A percentile compares a stretch with the other conserved stretches of the same genome.
Conservation (phyloP, 1,140 invertebrate species). For the Eriocheir sinensis region DNA sequence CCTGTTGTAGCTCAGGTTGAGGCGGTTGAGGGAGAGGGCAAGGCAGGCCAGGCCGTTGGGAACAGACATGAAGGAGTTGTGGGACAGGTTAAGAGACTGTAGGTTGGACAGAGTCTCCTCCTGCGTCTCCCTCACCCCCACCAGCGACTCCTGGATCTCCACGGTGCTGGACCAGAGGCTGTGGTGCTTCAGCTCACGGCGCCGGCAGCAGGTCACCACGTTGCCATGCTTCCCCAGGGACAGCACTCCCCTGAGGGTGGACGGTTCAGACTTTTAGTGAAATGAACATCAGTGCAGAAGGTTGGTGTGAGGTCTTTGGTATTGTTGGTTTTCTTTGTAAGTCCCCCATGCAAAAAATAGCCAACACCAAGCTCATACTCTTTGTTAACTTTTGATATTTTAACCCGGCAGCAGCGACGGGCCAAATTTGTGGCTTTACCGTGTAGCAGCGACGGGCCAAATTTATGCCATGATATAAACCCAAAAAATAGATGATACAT, state of each 20-base stretch:
- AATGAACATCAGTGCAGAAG: neutral
- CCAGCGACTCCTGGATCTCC: constrained; percentile 82
- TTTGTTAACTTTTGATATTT: no score
- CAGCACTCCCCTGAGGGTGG: constrained; percentile 57
- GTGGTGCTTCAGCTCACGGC: constrained; percentile 85
- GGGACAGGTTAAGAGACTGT: constrained; percentile 91
- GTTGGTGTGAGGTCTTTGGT: no score
- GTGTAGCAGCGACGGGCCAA: no score
- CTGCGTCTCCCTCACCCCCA: constrained; percentile 67
- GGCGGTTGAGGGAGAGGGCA: constrained; percentile 90
- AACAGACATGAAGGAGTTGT: constrained; percentile 94
- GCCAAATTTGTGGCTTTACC: no score
- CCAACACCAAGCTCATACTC: no score
- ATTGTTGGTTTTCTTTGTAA: no score
- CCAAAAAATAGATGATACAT: no score
- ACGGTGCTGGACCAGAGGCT: constrained; percentile 88
- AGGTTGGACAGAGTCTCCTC: constrained; percentile 84
- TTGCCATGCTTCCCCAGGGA: constrained; percentile 78
- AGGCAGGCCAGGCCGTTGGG: constrained; percentile 94
- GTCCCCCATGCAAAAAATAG: no score
- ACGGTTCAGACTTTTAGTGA: neutral
- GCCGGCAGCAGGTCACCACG: constrained; percentile 78
- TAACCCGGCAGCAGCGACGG: no score
- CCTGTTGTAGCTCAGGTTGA: constrained; percentile 95
- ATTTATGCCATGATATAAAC: no score